Evolutionary conservation across 1,140 invertebrate species (phyloP).

Genomic region (Oreohelix idahoensis): DNA sequence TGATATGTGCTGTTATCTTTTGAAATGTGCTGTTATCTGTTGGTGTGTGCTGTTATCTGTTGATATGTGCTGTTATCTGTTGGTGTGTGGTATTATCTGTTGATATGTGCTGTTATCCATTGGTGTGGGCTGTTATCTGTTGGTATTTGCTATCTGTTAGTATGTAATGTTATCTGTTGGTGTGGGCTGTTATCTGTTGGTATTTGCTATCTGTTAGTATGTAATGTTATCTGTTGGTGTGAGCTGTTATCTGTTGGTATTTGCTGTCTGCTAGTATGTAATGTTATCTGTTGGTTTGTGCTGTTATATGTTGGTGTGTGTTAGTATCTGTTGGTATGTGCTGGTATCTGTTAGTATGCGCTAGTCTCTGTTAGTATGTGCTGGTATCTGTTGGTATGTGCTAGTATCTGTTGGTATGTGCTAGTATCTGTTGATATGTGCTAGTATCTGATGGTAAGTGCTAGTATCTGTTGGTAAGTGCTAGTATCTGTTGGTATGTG

Average conservation of each 20-base stretch:
- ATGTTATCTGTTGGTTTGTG: not conserved
- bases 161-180: not conserved
- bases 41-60: not conserved
- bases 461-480: slow-evolving; percentile 79
- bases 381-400: not conserved
- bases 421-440: not conserved
- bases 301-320: not conserved
- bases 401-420: not conserved
- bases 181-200: not conserved
- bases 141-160: not conserved
- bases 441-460: not conserved
- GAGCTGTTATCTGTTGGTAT: too few species aligned
- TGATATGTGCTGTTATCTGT: not conserved
- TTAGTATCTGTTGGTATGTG: not conserved
- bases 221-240: not conserved
- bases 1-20: slow-evolving; percentile 70
- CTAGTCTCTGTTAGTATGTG: not conserved
- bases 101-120: not conserved
- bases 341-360: not conserved
- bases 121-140: not conserved
- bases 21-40: not conserved
- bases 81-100: not conserved
- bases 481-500: not conserved
- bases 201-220: slow-evolving; percentile 79
- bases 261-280: not conserved